phyloP scores from a whole-genome alignment of 2,797 vertebrate species.

The Cyclopterus lumpus region DNA sequence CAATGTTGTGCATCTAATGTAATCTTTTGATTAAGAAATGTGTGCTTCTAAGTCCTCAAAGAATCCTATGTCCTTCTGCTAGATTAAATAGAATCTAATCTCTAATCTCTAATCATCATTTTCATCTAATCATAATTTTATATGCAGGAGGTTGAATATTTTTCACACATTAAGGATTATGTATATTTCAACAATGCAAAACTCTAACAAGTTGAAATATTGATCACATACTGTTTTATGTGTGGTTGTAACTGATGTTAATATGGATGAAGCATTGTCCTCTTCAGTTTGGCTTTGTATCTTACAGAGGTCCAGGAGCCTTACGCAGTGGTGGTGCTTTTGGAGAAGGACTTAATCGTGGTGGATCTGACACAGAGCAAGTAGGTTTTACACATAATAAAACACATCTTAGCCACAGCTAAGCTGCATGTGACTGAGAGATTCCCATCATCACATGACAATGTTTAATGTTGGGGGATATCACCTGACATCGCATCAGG shows the following conservation, averaged over 20 bases:
- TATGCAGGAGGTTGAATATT: not conserved
- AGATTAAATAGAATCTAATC: not conserved
- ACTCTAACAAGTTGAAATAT: not conserved
- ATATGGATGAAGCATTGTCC: not conserved
- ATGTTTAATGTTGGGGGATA: not conserved
- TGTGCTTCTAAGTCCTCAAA: not conserved
- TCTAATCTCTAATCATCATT: too few relatives aligned
- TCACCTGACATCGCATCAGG: not conserved
- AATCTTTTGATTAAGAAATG: not conserved
- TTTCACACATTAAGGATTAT: not conserved
- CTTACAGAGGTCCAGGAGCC: slow-evolving; percentile 97
- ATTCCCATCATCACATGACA: slow-evolving; percentile 1
- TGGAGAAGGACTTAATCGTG: slow-evolving; percentile 98
- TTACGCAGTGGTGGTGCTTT: slow-evolving; percentile 94
- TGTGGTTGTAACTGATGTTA: not conserved
- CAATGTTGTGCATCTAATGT: not conserved
- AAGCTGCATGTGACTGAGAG: not conserved
- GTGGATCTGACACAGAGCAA: slow-evolving; percentile 97
- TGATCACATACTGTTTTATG: not conserved
- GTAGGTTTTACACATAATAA: slow-evolving; percentile 80
- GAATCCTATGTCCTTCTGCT: not conserved
- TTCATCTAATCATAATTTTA: too few relatives aligned
- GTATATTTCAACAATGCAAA: not conserved
- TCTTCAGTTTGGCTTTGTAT: slow-evolving; percentile 34
- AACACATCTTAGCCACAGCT: not conserved